Conservation (phyloP, 2,113 vertebrate species). For the Ceuthmochares aereus region DNA sequence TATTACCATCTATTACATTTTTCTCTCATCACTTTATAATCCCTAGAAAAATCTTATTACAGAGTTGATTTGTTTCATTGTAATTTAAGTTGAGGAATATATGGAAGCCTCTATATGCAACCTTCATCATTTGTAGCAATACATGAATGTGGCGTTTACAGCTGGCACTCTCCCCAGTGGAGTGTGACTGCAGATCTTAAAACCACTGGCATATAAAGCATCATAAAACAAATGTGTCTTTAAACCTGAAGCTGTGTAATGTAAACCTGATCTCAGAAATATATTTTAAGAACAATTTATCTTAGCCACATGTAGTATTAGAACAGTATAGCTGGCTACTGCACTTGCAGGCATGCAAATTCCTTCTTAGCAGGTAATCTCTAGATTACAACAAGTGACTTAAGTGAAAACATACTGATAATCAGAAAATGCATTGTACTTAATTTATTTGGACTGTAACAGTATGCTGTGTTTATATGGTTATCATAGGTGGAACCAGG, state of each 20-base stretch:
- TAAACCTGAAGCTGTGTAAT: not conserved
- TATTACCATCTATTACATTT: not conserved
- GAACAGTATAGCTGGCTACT: not conserved
- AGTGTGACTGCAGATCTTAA: not conserved
- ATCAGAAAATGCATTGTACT: not conserved
- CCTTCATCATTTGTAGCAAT: not conserved
- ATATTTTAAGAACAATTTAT: not conserved
- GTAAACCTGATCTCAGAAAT: not conserved
- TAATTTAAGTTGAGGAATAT: not conserved
- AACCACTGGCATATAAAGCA: not conserved
- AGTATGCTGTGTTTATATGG: not conserved
- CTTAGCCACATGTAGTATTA: not conserved
- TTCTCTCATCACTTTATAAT: not conserved
- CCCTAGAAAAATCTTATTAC: not conserved
- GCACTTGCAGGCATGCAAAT: not conserved
- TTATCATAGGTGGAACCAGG: constrained; percentile 81
- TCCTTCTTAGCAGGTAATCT: not conserved
- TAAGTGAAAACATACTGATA: not conserved
- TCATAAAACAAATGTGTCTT: not conserved
- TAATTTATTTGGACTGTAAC: not conserved
- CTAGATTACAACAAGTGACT: not conserved
- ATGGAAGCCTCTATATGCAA: not conserved
- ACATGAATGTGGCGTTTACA: not conserved
- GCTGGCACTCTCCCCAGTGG: not conserved
- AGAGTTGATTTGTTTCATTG: not conserved